Percentiles rank a stretch among this genome's conserved stretches.
phyloP scores from a whole-genome alignment of 2,888 invertebrate species.

The Pristionchus arcanus region DNA sequence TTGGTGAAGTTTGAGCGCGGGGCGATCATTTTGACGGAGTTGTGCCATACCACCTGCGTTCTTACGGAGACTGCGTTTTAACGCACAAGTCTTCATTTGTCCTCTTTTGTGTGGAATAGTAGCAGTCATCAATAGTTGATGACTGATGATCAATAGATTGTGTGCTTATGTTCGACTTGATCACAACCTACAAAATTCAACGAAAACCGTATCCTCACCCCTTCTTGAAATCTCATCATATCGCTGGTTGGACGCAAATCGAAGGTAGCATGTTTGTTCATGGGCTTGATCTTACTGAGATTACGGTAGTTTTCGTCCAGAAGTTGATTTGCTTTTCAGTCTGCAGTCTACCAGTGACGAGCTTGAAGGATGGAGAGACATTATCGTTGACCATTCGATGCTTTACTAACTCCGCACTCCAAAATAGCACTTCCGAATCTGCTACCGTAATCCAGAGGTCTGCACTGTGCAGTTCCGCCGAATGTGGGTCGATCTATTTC shows the following conservation, averaged over 20 bases:
- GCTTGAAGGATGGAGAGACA: slow-evolving; percentile 49
- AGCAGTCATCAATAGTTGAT: not conserved
- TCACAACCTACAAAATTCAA: slow-evolving; percentile 51
- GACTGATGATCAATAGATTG: not conserved
- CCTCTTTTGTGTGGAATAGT: not conserved
- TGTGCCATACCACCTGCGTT: too few relatives aligned
- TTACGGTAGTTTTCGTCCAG: not conserved
- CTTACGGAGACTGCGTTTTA: too few relatives aligned
- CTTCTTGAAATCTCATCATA: slow-evolving; percentile 64
- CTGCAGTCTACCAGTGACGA: slow-evolving; percentile 8
- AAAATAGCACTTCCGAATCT: slow-evolving; percentile 48
- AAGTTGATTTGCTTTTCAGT: not conserved
- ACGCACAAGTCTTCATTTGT: not conserved
- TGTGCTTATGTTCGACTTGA: slow-evolving; percentile 46
- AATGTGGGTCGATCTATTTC: slow-evolving; percentile 12
- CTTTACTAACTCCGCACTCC: slow-evolving; percentile 34
- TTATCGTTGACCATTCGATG: slow-evolving; percentile 50
- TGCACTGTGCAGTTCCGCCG: slow-evolving; percentile 29
- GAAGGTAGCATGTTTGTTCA: not conserved
- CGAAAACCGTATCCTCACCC: slow-evolving; percentile 60
- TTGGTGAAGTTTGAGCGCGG: too few relatives aligned
- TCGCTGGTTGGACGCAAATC: slow-evolving; percentile 56
- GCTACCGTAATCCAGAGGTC: slow-evolving; percentile 46
- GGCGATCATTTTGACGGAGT: too few relatives aligned
- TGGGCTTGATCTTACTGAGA: too few relatives aligned